Conservation (phyloP, 2,888 invertebrate species). For the Bombylius discolor region DNA sequence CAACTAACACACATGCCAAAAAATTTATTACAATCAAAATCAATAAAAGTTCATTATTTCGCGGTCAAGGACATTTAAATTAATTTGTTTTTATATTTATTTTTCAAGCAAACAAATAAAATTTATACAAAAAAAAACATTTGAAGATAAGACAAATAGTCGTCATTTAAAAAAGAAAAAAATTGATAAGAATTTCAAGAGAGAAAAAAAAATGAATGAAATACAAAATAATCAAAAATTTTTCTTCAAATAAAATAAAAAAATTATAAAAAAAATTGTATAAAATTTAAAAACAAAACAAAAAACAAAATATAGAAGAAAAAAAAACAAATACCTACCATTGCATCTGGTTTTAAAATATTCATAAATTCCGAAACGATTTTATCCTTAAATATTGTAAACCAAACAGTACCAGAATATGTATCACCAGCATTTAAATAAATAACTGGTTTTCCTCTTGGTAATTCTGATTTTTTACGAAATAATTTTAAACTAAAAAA, state of each 20-base stretch:
- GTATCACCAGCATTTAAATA: constrained; percentile 81
- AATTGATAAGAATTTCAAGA: too few relatives aligned
- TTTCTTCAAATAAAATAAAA: background rate
- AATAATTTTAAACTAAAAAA: constrained; percentile 42
- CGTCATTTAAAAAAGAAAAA: too few relatives aligned
- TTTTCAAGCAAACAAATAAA: too few relatives aligned
- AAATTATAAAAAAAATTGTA: background rate
- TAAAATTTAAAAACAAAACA: background rate
- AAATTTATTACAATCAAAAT: too few relatives aligned
- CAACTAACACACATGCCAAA: too few relatives aligned
- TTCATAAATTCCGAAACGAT: constrained; percentile 66
- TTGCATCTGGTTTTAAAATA: constrained; percentile 62
- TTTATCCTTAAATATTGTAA: constrained; percentile 62
- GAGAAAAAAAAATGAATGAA: background rate
- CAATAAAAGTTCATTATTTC: too few relatives aligned
- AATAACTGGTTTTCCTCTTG: constrained; percentile 46
- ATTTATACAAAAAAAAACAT: too few relatives aligned
- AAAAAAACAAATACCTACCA: constrained; percentile 52
- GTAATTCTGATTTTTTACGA: constrained; percentile 38
- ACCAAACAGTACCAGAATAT: constrained; percentile 75
- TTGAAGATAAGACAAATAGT: too few relatives aligned
- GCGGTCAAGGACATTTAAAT: too few relatives aligned
- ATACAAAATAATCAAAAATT: background rate
- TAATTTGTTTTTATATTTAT: too few relatives aligned
- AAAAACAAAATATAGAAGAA: background rate